Evolutionary conservation across 2,888 invertebrate species (phyloP), one percentile per base, ranked within the genome.

Genomic region (Listrodromus nycthemerus): DNA sequence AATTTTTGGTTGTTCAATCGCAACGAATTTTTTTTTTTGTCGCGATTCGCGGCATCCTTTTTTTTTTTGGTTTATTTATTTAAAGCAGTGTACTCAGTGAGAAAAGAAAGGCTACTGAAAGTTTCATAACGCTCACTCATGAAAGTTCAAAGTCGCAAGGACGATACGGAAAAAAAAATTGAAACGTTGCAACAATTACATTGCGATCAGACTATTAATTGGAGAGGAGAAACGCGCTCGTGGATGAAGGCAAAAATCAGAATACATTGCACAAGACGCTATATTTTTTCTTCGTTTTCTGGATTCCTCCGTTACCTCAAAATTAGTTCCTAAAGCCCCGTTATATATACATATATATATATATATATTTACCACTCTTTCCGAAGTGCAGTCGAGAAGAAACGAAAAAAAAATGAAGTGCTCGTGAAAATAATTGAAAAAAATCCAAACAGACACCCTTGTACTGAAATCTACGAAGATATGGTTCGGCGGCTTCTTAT

Each of bases 401-500:
- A n/a, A 21, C n/a, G 2, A 52, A 19, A 52, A 8, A 6, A 50
- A 8, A 21, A 52, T 48, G 48, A 52, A 52, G 21, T 21, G 7
- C 1, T 8, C 8, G 8, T 8, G 21, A 50, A 52, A 52, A 52
- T 0, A 8, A 19, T 7, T 21, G 21, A 52, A 19, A 7, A 52
- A 21, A 52, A 4, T 5, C 7, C 8, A 52, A 7, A 52, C n/a
- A 52, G 52, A 4, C 5, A 52, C 8, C 52, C 21, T n/a, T 8
- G 33, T 33, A 10, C 21, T 52, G 52, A 52, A 52, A 52, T 19
- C 19, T 19, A 6, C n/a, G 7, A 71, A 58, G 19, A 58, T 24
- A 55, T 27, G 24, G 24, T 24, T 21, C 41, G 71, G n/a, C 30
- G 69, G 24, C 8, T n/a, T n/a, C n/a, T 88, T 87, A 90, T 91